Conservation (phyloP, 35 echinoderm and acorn worm genomes). For the Heliocidaris tuberculata region DNA sequence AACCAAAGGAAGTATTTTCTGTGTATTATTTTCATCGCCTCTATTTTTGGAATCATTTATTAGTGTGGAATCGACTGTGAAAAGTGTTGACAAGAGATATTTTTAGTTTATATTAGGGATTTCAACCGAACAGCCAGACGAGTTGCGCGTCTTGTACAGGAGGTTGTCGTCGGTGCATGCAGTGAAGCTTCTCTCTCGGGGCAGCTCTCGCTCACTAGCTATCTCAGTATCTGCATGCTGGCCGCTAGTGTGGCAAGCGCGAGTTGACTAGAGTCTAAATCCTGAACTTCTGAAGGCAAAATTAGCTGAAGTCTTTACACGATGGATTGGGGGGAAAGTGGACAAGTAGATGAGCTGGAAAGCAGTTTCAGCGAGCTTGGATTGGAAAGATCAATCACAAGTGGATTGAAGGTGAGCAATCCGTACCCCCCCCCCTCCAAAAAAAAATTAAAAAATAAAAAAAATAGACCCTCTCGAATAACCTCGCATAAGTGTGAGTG, state of each 20-base stretch:
- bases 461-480: no score
- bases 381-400: slow-evolving; percentile 86
- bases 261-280: no score
- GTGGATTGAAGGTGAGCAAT: slow-evolving; percentile 86
- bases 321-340: slow-evolving; percentile 51
- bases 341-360: slow-evolving; percentile 69
- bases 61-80: background rate
- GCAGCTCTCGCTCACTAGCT: background rate
- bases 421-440: no score
- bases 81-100: background rate
- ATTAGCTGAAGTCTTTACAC: background rate
- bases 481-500: no score
- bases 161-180: background rate
- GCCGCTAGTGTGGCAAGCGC: background rate
- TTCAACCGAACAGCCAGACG: background rate
- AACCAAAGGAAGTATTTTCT: background rate
- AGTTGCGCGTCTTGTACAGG: background rate
- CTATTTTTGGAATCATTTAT: background rate
- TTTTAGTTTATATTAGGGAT: background rate
- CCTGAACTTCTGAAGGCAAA: background rate
- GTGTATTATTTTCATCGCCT: background rate
- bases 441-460: no score
- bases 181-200: background rate
- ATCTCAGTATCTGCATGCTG: no score
- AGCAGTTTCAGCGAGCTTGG: slow-evolving; percentile 83